Base-by-base conservation (phyloP, 2,797 vertebrate genomes). In the Melanotaenia nigrans region DNA sequence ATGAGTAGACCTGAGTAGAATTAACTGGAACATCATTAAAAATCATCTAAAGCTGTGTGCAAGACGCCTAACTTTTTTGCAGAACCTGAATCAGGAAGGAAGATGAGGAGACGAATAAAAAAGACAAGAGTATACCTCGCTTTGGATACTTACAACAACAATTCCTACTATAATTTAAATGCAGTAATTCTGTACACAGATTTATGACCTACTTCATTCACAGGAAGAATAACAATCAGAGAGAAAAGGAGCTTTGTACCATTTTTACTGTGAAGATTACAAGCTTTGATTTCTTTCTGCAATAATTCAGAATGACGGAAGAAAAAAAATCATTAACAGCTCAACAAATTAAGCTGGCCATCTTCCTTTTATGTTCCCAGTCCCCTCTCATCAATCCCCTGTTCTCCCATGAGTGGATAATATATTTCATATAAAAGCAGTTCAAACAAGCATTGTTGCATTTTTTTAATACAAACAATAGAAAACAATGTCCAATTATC, bases 271-370 rank as follows among this genome's bases (percentile, higher is more conserved):
- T 28, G 4, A 65, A 49, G 53, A 64, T 47, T 25, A 61, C 14
- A 49, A 20, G 32, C 57, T 75, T 25, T 75, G 73, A 80, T 85
- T 75, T 79, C 56, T 38, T 40, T 35, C 28, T 66, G 49, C 32
- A 77, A 36, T 85, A 56, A 70, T 76, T 61, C 32, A 75, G 61
- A 58, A 61, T 16, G 35, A 60, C 42, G 42, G 42, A 45, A 20
- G 18, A 30, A 30, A 78, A 69, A 5, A 57, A 73, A 62, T 73
- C 35, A 7, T 18, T 65, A 63, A 33, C 20, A 9, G 7, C 30
- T n/a, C 58, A 62, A 35, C 85, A 81, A 85, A 84, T 85, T n/a
- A 61, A 36, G 11, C 12, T 5, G 20, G 18, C 25, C 61, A 8
- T 73, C 56, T 40, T 61, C 36, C 42, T 55, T 6, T 5, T n/a